Evolutionary conservation across 2,113 vertebrate species (phyloP), one percentile per base, ranked within the genome.

Genomic region (Leptocoma aspasia): DNA sequence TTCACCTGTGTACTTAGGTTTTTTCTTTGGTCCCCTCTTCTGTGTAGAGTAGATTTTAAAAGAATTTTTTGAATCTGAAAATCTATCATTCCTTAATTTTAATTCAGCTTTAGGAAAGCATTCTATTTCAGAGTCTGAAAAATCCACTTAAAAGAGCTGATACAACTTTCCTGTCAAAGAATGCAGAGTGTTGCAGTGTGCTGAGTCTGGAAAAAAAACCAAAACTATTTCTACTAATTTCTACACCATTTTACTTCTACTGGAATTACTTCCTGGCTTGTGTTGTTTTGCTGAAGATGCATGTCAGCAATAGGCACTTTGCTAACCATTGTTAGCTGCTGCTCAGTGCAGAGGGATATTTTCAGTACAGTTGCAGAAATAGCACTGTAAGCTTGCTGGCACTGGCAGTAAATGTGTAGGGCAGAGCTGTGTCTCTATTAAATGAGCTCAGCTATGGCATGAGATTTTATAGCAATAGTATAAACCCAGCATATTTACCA

Each of bases 291-390:
- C 49, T 87, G 65, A 75, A 71, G 68, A 47, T 50, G 37, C 33
- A 49, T 26, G 6, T 76, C 70, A 88, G 56, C 44, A 45, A 2
- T 5, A 52, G 49, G 53, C 31, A 47, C 35, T 68, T 82, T 44
- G 35, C 17, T 80, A 47, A 56, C 33, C 0, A 0, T 52, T 9
- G 3, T 90, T n/a, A 76, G 50, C 41, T 30, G 24, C 41, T 79
- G 41, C n/a, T 82, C 21, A 54, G 23, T 2, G 0, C 39, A 37
- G 56, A n/a, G 37, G 9, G 39, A 9, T 59, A 45, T 86, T 89
- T 87, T 72, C 50, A 57, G 39, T 70, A 20, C 11, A 8, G 28
- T 37, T 23, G 12, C n/a, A 81, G 63, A 65, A 80, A 59, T 45
- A 80, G 23, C 10, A 11, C 26, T 27, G 4, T 68, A 54, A 64